Conservation (phyloP, 2,797 vertebrate species). For the Rhinella marina region DNA sequence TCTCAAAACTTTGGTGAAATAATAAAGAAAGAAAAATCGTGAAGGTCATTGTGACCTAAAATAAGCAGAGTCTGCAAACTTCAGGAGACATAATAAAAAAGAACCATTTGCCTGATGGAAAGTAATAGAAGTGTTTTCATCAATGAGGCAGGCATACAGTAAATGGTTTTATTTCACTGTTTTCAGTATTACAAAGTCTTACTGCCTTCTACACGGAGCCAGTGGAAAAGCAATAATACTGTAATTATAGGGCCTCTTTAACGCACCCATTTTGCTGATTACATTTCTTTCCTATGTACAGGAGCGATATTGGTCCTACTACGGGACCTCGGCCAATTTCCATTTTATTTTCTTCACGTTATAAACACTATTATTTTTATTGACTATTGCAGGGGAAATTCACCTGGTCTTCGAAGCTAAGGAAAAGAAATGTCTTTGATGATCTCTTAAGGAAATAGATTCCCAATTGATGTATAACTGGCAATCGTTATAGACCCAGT, state of each 20-base stretch:
- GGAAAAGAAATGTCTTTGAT: background rate
- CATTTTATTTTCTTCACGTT: constrained; percentile 38
- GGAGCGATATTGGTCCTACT: constrained; percentile 12
- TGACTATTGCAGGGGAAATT: constrained; percentile 29
- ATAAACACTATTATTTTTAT: constrained; percentile 41
- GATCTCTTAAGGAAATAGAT: background rate
- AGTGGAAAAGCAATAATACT: constrained; percentile 39
- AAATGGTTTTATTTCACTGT: constrained; percentile 52
- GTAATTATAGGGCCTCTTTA: constrained; percentile 54
- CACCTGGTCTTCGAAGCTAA: constrained; percentile 54
- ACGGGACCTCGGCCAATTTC: constrained; percentile 30
- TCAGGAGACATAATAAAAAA: constrained; percentile 47
- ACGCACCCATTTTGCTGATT: constrained; percentile 44
- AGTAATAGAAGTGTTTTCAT: constrained; percentile 58
- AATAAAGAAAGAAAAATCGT: constrained; percentile 15
- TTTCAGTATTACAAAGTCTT: constrained; percentile 48
- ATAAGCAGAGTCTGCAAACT: constrained; percentile 36
- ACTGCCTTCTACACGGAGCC: constrained; percentile 21
- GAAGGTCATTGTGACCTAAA: constrained; percentile 60
- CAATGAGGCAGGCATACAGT: constrained; percentile 37
- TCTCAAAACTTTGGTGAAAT: constrained; percentile 34
- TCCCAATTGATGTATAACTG: background rate
- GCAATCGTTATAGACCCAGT: no score
- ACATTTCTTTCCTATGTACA: constrained; percentile 40
- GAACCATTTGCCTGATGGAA: constrained; percentile 49